phyloP scores from a whole-genome alignment of 30 jellyfish, hydroid and myxozoan species.

The Chrysaora quinquecirrha region DNA sequence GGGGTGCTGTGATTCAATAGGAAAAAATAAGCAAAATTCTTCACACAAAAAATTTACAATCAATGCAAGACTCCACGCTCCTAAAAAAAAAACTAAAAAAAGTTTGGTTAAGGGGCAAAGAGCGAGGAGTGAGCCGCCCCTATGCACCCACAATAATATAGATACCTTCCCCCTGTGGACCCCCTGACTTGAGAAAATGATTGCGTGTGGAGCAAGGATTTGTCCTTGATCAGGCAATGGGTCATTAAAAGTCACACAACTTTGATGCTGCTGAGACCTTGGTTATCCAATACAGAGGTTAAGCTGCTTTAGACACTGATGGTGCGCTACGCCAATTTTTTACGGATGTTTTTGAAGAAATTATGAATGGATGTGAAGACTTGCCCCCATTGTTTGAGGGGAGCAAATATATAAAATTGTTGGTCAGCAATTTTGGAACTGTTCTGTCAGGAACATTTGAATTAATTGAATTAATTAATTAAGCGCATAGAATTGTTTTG shows the following conservation, averaged over 20 bases:
- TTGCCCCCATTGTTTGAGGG: too few species aligned
- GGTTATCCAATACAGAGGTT: conserved; percentile 39
- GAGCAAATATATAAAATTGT: conserved; percentile 6
- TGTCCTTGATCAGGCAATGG: conserved; percentile 22
- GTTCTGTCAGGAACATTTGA: too few species aligned
- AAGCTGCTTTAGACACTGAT: conserved; percentile 44
- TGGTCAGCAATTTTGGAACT: conserved; percentile 20
- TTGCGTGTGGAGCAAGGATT: conserved; percentile 25
- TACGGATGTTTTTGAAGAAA: conserved; percentile 29
- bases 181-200: background rate
- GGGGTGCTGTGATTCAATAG: too few species aligned
- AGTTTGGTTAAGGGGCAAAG: too few species aligned
- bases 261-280: conserved; percentile 24
- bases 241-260: conserved; percentile 11
- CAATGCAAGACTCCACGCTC: too few species aligned
- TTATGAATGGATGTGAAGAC: conserved; percentile 35
- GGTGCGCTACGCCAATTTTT: conserved; percentile 50
- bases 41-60: too few species aligned
- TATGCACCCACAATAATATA: too few species aligned
- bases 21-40: too few species aligned
- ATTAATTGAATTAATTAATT: too few species aligned
- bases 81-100: too few species aligned
- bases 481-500: background rate
- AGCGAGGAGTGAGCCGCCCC: too few species aligned
- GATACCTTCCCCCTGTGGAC: too few species aligned